Percentiles rank a stretch among this genome's conserved stretches.
These are phyloP conservation scores for Papilio glaucus DNA, from an alignment of 1,140 invertebrate species.

Conservation along the genomic window DNA sequence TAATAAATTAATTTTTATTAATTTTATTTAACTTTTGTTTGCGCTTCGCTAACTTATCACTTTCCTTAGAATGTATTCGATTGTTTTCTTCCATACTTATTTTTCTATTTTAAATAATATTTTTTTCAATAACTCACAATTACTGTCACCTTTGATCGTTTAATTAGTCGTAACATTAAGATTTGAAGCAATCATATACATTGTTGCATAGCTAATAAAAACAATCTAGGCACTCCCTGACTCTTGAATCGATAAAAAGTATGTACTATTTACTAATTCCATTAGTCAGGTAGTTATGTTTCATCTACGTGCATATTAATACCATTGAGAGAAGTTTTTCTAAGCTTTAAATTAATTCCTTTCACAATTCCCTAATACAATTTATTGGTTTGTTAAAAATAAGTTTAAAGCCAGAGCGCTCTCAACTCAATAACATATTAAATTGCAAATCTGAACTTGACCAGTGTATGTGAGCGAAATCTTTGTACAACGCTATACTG, in stretches of 20 bases:
- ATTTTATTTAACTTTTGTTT: constrained; percentile 72
- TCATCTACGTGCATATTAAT: neutral
- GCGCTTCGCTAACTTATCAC: constrained; percentile 41
- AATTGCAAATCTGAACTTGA: constrained; percentile 68
- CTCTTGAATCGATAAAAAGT: neutral
- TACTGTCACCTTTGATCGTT: constrained; percentile 43
- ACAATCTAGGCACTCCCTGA: constrained; percentile 6
- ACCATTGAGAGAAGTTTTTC: too few species aligned
- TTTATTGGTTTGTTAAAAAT: constrained; percentile 5
- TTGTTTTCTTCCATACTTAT: constrained; percentile 20
- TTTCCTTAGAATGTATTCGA: constrained; percentile 7
- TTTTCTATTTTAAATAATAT: constrained; percentile 39
- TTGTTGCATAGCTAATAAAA: constrained; percentile 40
- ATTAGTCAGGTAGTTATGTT: neutral
- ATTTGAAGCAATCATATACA: constrained; percentile 53
- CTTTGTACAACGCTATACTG: constrained; percentile 65
- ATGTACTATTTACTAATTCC: neutral
- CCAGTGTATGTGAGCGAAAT: constrained; percentile 52
- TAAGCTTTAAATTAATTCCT: neutral
- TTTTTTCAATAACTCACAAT: constrained; percentile 55
- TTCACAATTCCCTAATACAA: neutral
- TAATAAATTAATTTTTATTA: constrained; percentile 73
- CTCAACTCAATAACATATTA: constrained; percentile 25
- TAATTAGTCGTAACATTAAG: constrained; percentile 48
- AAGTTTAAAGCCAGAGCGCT: neutral